Evolutionary conservation across 1,140 invertebrate species (phyloP).

Genomic region (Rhopalosiphum maidis): DNA sequence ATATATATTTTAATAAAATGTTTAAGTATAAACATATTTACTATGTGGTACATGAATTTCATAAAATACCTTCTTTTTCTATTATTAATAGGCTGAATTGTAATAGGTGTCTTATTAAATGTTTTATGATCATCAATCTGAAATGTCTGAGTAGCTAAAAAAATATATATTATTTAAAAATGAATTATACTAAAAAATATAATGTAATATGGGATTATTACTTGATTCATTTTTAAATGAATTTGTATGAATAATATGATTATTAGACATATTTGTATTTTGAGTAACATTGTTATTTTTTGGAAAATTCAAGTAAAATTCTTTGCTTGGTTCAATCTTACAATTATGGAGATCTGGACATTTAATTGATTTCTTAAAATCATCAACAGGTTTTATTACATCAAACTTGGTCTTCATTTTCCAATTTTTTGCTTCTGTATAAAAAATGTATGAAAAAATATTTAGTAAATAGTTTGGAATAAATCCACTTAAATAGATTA

Average conservation of each 20-base stretch:
- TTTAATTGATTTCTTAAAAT: slow-evolving; percentile 43
- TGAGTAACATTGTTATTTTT: neutral
- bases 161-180: neutral
- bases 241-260: neutral
- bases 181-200: neutral
- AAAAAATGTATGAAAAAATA: neutral
- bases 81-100: slow-evolving; percentile 21
- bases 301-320: slow-evolving; percentile 4
- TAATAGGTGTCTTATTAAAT: neutral
- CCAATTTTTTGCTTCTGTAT: slow-evolving; percentile 24
- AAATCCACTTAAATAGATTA: neutral
- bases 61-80: slow-evolving; percentile 50
- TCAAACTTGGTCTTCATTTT: slow-evolving; percentile 19
- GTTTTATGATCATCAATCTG: neutral
- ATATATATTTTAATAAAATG: neutral
- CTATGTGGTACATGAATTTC: neutral
- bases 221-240: neutral
- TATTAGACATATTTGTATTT: neutral
- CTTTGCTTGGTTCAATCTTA: neutral
- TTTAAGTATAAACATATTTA: neutral
- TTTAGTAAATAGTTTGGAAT: neutral
- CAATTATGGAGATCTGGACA: slow-evolving; percentile 25
- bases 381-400: neutral
- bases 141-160: neutral
- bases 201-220: neutral